Evolutionary conservation across 2,888 invertebrate species (phyloP), one percentile per base, ranked within the genome.

Genomic region (Argynnis bischoffii): DNA sequence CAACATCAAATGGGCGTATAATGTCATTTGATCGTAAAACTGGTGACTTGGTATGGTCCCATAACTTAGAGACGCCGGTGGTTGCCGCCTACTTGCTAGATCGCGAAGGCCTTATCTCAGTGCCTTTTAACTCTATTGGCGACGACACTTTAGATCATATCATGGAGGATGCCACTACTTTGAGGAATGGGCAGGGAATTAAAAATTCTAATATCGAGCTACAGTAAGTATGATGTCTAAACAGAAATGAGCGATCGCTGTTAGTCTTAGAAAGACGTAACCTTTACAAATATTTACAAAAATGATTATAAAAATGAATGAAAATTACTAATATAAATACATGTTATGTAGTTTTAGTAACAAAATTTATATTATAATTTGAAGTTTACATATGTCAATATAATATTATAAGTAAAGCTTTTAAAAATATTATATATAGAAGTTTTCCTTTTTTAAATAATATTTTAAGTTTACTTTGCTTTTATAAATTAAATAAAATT

Each of bases 51-150:
- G 88, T 97, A 26, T 99, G 99, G 99, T 95, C 97, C 73, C 94
- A 95, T 59, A 96, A 98, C 84, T 94, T 98, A 51, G 95, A 95
- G 64, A 98, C 98, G 54, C 99, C 99, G 0, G 96, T 99, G 0
- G 96, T 99, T 59, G 98, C 97, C 0, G 95, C 98, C 71, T 99
- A 98, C 84, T 87, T 96, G 16, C 87, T 97, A 65, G 95, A 95
- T 73, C 93, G 95, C 21, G 96, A 96, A 63, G 97, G 97, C 1
- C 93, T 98, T 63, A 93, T 97, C 54, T 95, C 96, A 64, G 95
- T 98, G 57, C 98, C 98, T 0, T 98, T 98, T 86, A 97, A 97
- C 61, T 97, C 97, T 46, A 95, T 98, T 55, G 98, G 98, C 0
- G 96, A 97, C 75, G 96, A 96, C 77, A 98, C 98, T 0, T 93